Conservation (phyloP, 2,797 vertebrate species). For the Acanthurus tractus region DNA sequence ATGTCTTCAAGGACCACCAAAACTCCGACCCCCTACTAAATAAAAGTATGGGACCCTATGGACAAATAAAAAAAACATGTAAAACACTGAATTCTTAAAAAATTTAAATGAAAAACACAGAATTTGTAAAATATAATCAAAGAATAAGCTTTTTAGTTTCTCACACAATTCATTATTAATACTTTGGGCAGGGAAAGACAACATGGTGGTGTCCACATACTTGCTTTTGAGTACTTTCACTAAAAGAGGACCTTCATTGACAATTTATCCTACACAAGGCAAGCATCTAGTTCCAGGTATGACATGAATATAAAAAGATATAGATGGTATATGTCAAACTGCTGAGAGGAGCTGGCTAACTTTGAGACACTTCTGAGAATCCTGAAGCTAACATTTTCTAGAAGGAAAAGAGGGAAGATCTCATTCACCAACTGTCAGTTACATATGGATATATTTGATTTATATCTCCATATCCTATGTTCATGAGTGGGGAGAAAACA, state of each 20-base stretch:
- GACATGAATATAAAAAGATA: conserved; percentile 14
- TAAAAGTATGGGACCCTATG: no score
- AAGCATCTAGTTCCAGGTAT: neutral
- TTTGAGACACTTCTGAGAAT: conserved; percentile 46
- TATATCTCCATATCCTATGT: conserved; percentile 22
- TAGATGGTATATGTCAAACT: neutral
- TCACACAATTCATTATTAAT: no score
- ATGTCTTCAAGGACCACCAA: no score
- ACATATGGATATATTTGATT: conserved; percentile 40
- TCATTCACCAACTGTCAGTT: conserved; percentile 51
- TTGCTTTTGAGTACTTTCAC: neutral
- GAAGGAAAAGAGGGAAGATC: conserved; percentile 24
- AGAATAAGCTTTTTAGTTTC: no score
- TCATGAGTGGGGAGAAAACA: conserved; percentile 31
- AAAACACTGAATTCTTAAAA: no score
- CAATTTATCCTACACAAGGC: neutral
- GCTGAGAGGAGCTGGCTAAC: conserved; percentile 27
- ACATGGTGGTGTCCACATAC: neutral
- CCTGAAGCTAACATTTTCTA: conserved; percentile 47
- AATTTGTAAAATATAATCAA: no score
- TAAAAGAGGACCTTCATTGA: conserved; percentile 4
- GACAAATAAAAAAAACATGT: no score
- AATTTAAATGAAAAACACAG: no score
- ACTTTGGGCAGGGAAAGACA: neutral
- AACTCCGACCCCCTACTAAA: no score